A percentile compares a stretch with the other conserved stretches of the same genome.
These are phyloP conservation scores for Lamellibrachia columna DNA, from an alignment of 2,888 invertebrate genomes.

Conservation along the genomic window DNA sequence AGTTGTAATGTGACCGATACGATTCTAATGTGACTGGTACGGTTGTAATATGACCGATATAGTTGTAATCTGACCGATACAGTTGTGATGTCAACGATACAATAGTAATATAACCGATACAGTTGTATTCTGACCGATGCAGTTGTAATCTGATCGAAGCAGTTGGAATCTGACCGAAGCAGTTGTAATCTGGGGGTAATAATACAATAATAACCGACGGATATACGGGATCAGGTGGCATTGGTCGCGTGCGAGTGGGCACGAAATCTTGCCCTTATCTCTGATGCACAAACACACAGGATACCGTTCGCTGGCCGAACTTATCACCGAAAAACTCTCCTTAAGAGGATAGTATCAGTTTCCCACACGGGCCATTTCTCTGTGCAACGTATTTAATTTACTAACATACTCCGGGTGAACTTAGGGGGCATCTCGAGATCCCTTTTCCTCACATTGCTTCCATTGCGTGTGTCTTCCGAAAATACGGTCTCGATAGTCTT, in stretches of 20 bases:
- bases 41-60: too few species aligned
- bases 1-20: too few species aligned
- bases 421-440: background rate
- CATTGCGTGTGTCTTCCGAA: background rate
- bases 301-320: background rate
- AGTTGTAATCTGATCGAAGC: too few species aligned
- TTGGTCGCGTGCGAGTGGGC: background rate
- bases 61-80: too few species aligned
- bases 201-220: background rate
- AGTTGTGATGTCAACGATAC: too few species aligned
- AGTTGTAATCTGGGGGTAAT: too few species aligned
- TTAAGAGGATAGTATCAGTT: background rate
- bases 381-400: background rate
- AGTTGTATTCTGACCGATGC: too few species aligned
- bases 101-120: too few species aligned
- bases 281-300: background rate
- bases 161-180: too few species aligned
- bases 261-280: background rate
- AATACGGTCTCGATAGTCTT: background rate
- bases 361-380: background rate
- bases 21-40: too few species aligned
- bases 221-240: background rate
- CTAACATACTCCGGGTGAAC: background rate
- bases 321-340: background rate
- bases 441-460: background rate